Percentiles rank a stretch among this genome's conserved stretches.
Conservation (phyloP, 2,797 vertebrate species). For the Delichon dasypus region DNA sequence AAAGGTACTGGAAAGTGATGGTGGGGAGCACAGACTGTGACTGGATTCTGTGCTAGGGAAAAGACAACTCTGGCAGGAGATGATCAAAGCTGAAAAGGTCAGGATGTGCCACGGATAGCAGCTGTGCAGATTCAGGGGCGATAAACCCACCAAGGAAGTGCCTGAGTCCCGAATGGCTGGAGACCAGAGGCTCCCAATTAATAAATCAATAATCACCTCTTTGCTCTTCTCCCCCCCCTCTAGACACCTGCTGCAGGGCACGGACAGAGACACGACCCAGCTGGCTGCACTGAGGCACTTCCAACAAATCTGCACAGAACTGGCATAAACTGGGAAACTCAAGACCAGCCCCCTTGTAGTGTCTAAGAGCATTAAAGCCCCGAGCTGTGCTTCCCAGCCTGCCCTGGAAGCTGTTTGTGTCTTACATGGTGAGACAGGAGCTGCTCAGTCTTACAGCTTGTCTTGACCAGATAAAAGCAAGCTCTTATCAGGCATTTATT, state of each 20-base stretch:
- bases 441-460: not conserved
- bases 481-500: not conserved
- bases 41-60: not conserved
- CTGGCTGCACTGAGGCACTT: not conserved
- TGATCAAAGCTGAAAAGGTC: not conserved
- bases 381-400: not conserved
- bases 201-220: not conserved
- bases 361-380: not conserved
- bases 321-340: not conserved
- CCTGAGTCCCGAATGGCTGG: rapidly evolving
- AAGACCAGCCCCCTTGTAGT: not conserved
- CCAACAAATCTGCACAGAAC: not conserved
- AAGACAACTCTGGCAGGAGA: not conserved
- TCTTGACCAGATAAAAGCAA: slow-evolving; percentile 6
- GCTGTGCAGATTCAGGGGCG: not conserved
- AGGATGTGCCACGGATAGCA: not conserved
- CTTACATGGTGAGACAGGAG: not conserved
- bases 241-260: not conserved
- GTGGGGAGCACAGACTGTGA: not conserved
- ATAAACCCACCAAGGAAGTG: not conserved
- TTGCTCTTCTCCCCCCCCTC: not conserved
- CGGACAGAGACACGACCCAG: not conserved
- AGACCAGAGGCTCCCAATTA: not conserved
- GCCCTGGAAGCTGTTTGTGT: not conserved
- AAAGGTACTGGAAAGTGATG: not conserved